Evolutionary conservation across 2,888 invertebrate genomes (phyloP).

Genomic region (Beris chalybata): DNA sequence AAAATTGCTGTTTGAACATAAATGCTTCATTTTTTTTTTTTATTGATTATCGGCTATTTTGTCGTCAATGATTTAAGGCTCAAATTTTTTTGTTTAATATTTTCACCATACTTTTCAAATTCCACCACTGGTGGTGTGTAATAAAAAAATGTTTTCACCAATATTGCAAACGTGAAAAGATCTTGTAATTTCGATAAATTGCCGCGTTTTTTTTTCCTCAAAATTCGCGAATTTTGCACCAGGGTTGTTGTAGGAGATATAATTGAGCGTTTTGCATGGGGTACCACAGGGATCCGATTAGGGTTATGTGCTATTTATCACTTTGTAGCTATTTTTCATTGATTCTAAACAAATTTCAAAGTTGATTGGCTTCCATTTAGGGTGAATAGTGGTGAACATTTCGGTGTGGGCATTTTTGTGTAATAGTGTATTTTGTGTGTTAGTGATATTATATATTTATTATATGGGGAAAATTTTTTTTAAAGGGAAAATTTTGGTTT

Average conservation of each 20-base stretch:
- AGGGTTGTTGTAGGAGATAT: too few species aligned
- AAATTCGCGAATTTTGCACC: too few species aligned
- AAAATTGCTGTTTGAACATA: constrained; percentile 16
- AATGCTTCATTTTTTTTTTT: not conserved
- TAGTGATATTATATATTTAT: constrained; percentile 18
- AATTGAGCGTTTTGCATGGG: constrained; percentile 12
- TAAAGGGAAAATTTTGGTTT: too few species aligned
- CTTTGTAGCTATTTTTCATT: not conserved
- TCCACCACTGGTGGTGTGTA: too few species aligned
- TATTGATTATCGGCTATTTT: too few species aligned
- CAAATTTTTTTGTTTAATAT: too few species aligned
- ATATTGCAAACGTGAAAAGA: too few species aligned
- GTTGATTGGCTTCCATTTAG: not conserved
- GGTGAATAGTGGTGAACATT: not conserved
- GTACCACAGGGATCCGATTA: constrained; percentile 39
- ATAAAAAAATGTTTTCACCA: too few species aligned
- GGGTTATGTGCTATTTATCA: constrained; percentile 35
- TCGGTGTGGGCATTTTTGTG: constrained; percentile 3
- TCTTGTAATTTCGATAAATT: too few species aligned
- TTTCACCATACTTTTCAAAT: too few species aligned
- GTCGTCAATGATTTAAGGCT: too few species aligned
- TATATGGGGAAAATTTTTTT: not conserved
- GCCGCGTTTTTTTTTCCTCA: too few species aligned
- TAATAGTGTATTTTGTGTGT: constrained; percentile 14
- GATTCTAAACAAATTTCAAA: constrained; percentile 6